Evolutionary conservation across 2,888 invertebrate species (phyloP), one percentile per base, ranked within the genome.

Genomic region (Archips crataeganus): DNA sequence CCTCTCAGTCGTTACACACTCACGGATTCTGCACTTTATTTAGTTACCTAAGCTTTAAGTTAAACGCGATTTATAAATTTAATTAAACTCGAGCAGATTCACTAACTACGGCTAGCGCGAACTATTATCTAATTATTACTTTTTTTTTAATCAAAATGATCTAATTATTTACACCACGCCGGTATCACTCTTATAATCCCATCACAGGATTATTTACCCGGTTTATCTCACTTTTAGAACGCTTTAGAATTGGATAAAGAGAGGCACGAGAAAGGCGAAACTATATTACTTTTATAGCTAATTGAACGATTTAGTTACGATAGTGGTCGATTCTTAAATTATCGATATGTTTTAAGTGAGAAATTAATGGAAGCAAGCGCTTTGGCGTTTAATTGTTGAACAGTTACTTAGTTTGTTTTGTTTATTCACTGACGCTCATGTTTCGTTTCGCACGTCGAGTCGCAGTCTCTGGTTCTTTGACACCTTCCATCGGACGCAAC

Each of bases 251-350:
- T 85, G 82, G 82, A 85, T 88, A 77, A 82, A 88, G 88, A 90
- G 89, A 94, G 94, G 94, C 94, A 94, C 94, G 85, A 90, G 90
- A 91, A 92, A 93, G 94, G 93, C 88, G 84, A 87, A 88, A 87
- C 83, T 91, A 89, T 87, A 80, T 84, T 85, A 80, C 81, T 82
- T 82, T 82, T 81, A 84, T 79, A 81, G 79, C 87, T 91, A 91
- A 86, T 89, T 86, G 85, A 87, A 85, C 85, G 78, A 83, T 85
- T 83, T 79, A 79, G 79, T 80, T 81, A 81, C 69, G 63, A 80
- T 78, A 87, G 83, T 90, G 89, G 89, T 90, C 88, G 85, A 87
- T 86, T 79, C 88, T 90, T 90, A 91, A 78, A 83, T 80, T 88
- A 92, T 63, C 85, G 94, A 94, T 94, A 94, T 93, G 94, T 92